Evolutionary conservation across 2,888 invertebrate genomes (phyloP).

Genomic region (Trilocha varians): DNA sequence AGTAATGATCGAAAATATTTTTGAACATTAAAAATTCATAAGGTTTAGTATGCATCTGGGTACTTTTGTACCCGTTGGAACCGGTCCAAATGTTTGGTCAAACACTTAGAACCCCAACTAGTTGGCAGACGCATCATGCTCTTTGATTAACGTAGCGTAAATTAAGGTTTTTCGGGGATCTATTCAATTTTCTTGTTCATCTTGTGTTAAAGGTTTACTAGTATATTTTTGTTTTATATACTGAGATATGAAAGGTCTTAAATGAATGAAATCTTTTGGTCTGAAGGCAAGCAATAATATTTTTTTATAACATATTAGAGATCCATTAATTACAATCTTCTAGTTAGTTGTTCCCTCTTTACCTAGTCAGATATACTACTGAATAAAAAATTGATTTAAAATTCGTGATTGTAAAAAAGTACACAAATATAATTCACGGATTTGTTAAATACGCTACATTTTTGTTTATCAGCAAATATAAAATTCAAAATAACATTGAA

Average conservation of each 20-base stretch:
- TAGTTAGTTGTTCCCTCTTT: too few relatives aligned
- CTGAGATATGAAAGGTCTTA: not conserved
- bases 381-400: too few relatives aligned
- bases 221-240: not conserved
- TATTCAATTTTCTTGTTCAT: not conserved
- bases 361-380: too few relatives aligned
- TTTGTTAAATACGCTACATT: too few relatives aligned
- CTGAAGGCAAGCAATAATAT: too few relatives aligned
- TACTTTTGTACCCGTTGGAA: conserved; percentile 30
- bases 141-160: conserved; percentile 24
- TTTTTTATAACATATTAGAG: too few relatives aligned
- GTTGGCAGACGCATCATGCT: conserved; percentile 37
- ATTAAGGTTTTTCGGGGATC: not conserved
- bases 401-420: too few relatives aligned
- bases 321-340: too few relatives aligned
- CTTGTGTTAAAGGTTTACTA: not conserved
- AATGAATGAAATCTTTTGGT: too few relatives aligned
- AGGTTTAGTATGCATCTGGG: conserved; percentile 18
- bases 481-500: too few relatives aligned
- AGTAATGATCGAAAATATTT: conserved; percentile 23
- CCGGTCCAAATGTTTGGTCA: conserved; percentile 51
- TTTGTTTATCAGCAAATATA: too few relatives aligned
- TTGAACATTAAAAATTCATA: conserved; percentile 17
- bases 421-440: too few relatives aligned
- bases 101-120: conserved; percentile 49